A percentile compares a stretch with the other conserved stretches of the same genome.
phyloP scores from a whole-genome alignment of 2,888 invertebrate species.

The Neocrepidodera transversa region DNA sequence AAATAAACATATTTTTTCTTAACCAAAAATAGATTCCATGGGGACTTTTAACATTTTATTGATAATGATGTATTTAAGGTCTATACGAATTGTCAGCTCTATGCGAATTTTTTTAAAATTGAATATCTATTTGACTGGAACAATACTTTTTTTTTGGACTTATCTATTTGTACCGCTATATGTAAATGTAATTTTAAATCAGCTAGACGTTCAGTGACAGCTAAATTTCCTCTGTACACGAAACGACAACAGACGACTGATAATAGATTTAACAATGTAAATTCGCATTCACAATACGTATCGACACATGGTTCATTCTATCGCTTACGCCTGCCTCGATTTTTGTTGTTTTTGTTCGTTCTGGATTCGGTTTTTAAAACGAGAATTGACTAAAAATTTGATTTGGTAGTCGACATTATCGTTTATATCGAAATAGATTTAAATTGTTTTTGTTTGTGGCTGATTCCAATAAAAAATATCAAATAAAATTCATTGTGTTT shows the following conservation, averaged over 20 bases:
- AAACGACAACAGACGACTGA: constrained; percentile 37
- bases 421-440: too few species aligned
- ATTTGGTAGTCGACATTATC: constrained; percentile 1
- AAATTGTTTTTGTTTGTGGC: too few species aligned
- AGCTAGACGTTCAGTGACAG: constrained; percentile 43
- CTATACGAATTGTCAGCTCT: too few species aligned
- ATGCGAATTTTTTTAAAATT: too few species aligned
- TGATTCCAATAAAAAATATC: too few species aligned
- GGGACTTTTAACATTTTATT: too few species aligned
- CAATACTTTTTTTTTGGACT: constrained; percentile 19
- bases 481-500: too few species aligned
- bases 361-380: constrained; percentile 14
- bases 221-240: constrained; percentile 47
- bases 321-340: neutral
- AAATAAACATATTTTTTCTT: too few species aligned
- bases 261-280: constrained; percentile 43
- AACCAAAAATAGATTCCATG: too few species aligned
- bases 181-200: constrained; percentile 46
- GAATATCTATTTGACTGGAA: too few species aligned
- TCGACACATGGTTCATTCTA: constrained; percentile 26
- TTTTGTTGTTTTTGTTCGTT: neutral
- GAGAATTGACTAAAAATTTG: constrained; percentile 5
- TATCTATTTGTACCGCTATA: constrained; percentile 12
- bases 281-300: constrained; percentile 26
- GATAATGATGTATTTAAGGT: too few species aligned